Conservation (phyloP, 1,140 invertebrate species). For the Neocloeon triangulifer region DNA sequence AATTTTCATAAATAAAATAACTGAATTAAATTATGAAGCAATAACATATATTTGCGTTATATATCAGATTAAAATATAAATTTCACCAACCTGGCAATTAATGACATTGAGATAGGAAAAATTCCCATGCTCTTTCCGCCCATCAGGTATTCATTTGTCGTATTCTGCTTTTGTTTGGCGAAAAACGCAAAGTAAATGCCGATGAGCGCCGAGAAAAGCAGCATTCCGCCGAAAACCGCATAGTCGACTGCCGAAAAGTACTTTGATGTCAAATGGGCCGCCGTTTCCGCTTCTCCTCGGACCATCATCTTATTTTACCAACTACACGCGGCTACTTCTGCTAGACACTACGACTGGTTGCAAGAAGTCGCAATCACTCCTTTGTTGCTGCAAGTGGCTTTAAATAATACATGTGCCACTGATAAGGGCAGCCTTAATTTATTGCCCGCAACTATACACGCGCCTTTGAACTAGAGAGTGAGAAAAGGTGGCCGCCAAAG, state of each 20-base stretch:
- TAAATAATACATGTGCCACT: too few species aligned
- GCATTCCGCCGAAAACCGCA: constrained; percentile 15
- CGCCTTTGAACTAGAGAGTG: too few species aligned
- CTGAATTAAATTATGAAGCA: too few species aligned
- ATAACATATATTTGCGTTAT: constrained; percentile 10
- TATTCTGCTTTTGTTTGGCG: constrained; percentile 19
- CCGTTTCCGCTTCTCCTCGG: background rate
- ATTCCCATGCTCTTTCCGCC: constrained; percentile 21
- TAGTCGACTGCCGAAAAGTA: constrained; percentile 14
- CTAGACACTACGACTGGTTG: too few species aligned
- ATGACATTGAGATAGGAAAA: constrained; percentile 19
- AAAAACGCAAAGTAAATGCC: constrained; percentile 22
- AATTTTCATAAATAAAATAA: too few species aligned
- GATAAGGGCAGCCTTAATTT: too few species aligned
- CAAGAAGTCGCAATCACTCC: too few species aligned
- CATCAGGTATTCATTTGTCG: constrained; percentile 22
- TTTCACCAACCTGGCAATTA: constrained; percentile 15
- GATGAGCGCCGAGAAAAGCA: constrained; percentile 17
- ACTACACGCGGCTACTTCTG: constrained; percentile 1
- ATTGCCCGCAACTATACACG: too few species aligned
- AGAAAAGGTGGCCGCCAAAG: too few species aligned
- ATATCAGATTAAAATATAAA: too few species aligned
- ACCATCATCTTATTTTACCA: constrained; percentile 2
- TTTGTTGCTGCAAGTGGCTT: too few species aligned
- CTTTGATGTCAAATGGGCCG: background rate